A percentile compares a stretch with the other conserved stretches of the same genome.
These are phyloP conservation scores for Gobiocypris rarus DNA, from an alignment of 2,113 vertebrate genomes.

Conservation along the genomic window DNA sequence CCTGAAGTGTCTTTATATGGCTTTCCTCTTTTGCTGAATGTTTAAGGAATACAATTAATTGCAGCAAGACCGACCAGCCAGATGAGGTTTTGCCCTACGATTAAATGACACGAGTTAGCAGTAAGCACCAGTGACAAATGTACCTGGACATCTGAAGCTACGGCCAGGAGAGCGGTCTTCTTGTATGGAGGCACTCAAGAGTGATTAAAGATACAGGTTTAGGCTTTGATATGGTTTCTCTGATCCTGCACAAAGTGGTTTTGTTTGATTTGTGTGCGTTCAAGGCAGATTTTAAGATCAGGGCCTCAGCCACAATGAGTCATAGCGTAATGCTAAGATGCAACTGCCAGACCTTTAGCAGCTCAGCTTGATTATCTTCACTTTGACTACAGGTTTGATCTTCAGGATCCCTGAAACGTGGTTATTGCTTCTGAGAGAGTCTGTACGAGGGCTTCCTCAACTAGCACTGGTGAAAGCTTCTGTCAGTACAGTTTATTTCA, in stretches of 20 bases:
- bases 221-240: background rate
- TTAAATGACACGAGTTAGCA: constrained; percentile 33
- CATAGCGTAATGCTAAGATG: background rate
- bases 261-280: constrained; percentile 8
- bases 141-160: background rate
- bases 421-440: background rate
- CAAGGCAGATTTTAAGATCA: constrained; percentile 1
- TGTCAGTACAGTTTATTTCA: background rate
- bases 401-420: background rate
- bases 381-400: constrained; percentile 14
- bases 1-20: background rate
- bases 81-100: background rate
- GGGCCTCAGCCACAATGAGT: background rate
- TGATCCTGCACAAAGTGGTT: constrained; percentile 13
- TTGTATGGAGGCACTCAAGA: background rate
- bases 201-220: background rate
- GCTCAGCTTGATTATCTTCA: constrained; percentile 9
- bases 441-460: background rate
- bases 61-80: background rate
- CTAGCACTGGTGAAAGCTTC: constrained; percentile 1
- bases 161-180: background rate
- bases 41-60: background rate
- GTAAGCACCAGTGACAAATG: constrained; percentile 34
- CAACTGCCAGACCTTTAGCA: background rate
- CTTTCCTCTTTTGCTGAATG: background rate